A percentile compares a stretch with the other conserved stretches of the same genome.
phyloP scores from a whole-genome alignment of 2,888 invertebrate genomes.

The Eurois occulta region DNA sequence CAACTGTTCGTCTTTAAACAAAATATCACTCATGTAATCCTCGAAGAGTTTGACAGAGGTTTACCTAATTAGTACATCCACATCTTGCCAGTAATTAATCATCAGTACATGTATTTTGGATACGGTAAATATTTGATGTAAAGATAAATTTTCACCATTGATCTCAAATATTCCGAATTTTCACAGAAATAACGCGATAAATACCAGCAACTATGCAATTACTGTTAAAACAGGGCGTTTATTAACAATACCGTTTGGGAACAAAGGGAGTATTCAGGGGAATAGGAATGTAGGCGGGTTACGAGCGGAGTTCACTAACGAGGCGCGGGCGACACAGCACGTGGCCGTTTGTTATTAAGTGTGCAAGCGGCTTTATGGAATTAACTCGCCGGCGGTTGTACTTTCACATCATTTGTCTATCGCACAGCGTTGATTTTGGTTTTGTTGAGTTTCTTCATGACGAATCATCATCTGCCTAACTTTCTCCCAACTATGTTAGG shows the following conservation, averaged over 20 bases:
- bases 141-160: not conserved
- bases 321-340: constrained; percentile 56
- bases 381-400: constrained; percentile 40
- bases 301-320: constrained; percentile 66
- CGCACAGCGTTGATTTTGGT: constrained; percentile 37
- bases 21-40: no score
- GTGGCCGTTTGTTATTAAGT: constrained; percentile 66
- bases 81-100: no score
- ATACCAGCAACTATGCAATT: constrained; percentile 38
- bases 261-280: constrained; percentile 72
- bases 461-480: no score
- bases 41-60: no score
- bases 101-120: no score
- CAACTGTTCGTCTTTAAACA: no score
- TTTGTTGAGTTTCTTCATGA: not conserved
- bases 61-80: no score
- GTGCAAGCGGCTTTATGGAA: constrained; percentile 62
- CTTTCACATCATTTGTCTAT: constrained; percentile 51
- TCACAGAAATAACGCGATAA: constrained; percentile 10
- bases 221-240: constrained; percentile 47
- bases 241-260: constrained; percentile 76
- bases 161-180: not conserved
- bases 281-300: constrained; percentile 69
- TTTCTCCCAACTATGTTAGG: no score
- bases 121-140: not conserved